phyloP scores from a whole-genome alignment of 2,797 vertebrate genomes.

The Enteromius fasciolatus region DNA sequence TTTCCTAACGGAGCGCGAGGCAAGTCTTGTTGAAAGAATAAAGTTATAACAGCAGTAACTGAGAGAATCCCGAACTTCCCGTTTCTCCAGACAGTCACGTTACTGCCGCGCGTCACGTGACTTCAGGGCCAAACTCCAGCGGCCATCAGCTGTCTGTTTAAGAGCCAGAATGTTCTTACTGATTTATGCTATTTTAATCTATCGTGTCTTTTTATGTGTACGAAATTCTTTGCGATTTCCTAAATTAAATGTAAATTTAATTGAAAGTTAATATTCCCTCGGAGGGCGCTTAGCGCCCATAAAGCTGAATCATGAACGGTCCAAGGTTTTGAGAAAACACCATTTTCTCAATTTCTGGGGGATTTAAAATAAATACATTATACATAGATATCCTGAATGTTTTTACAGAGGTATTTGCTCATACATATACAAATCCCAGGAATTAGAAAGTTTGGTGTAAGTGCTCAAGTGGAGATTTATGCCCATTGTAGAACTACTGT shows the following conservation, averaged over 20 bases:
- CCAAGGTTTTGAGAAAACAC: no score
- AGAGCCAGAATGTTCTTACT: background rate
- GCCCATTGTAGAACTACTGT: no score
- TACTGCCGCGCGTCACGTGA: slow-evolving; percentile 25
- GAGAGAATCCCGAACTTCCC: slow-evolving; percentile 30
- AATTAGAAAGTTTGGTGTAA: no score
- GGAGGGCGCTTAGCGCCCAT: background rate
- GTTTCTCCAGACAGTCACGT: slow-evolving; percentile 28
- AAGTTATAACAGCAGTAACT: background rate
- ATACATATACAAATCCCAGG: no score
- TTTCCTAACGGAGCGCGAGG: no score
- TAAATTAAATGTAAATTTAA: background rate
- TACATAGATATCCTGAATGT: no score
- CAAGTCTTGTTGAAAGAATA: background rate
- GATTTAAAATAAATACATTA: no score
- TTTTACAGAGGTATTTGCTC: no score
- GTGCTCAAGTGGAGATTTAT: no score
- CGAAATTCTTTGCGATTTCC: background rate
- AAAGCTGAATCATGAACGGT: background rate
- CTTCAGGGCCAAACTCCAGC: background rate
- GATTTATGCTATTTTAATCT: background rate
- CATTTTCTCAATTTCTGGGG: no score
- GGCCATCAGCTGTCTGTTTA: background rate
- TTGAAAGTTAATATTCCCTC: background rate
- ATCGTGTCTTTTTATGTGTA: background rate